phyloP scores from a whole-genome alignment of 1,140 invertebrate genomes.

The Pectinophora gossypiella region DNA sequence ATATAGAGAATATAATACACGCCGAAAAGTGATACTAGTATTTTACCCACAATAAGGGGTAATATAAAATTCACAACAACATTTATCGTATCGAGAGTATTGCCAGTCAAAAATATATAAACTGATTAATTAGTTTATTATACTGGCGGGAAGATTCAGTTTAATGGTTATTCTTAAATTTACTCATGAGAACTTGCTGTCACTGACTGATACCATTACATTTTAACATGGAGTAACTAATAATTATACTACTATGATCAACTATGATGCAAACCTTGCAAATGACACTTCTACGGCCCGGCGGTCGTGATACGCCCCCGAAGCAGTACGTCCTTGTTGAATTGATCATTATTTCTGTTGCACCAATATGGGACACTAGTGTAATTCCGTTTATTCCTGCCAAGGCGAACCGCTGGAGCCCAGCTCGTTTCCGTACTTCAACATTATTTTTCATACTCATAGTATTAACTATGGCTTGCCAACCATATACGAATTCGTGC shows the following conservation, averaged over 20 bases:
- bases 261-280: conserved; percentile 46
- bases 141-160: too few relatives aligned
- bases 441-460: conserved; percentile 71
- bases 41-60: too few relatives aligned
- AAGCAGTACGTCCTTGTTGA: conserved; percentile 63
- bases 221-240: too few relatives aligned
- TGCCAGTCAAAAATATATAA: too few relatives aligned
- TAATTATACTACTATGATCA: too few relatives aligned
- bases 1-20: background rate
- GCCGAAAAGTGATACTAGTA: too few relatives aligned
- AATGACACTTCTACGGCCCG: conserved; percentile 54
- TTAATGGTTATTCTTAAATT: too few relatives aligned
- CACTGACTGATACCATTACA: too few relatives aligned
- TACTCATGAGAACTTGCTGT: too few relatives aligned
- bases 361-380: conserved; percentile 57
- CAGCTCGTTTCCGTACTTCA: conserved; percentile 61
- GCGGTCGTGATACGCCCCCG: conserved; percentile 55
- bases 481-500: conserved; percentile 66
- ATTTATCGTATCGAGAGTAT: too few relatives aligned
- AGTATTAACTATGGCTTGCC: conserved; percentile 65
- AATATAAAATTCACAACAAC: too few relatives aligned
- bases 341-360: conserved; percentile 67
- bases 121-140: too few relatives aligned
- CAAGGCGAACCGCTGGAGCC: conserved; percentile 55
- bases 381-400: conserved; percentile 66